Evolutionary conservation across 2,888 invertebrate genomes (phyloP).

Genomic region (Philereme transversata): DNA sequence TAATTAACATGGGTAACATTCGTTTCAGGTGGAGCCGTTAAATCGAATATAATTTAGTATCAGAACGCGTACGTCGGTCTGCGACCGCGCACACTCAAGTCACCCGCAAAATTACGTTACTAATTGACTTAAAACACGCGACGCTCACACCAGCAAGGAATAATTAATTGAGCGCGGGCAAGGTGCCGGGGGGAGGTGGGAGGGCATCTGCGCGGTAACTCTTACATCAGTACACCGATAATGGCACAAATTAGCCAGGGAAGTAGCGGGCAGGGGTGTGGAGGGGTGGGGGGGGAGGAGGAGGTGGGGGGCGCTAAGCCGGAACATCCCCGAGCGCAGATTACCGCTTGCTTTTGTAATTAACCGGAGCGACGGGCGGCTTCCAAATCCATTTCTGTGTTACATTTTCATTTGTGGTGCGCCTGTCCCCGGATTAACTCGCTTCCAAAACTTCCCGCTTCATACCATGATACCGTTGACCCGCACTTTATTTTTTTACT

Average conservation of each 20-base stretch:
- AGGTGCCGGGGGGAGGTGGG: slow-evolving; percentile 57
- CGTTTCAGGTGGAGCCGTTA: slow-evolving; percentile 30
- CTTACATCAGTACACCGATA: slow-evolving; percentile 85
- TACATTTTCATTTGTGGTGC: slow-evolving; percentile 84
- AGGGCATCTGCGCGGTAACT: slow-evolving; percentile 82
- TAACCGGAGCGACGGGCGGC: slow-evolving; percentile 84
- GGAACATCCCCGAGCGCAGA: slow-evolving; percentile 84
- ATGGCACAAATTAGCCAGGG: slow-evolving; percentile 84
- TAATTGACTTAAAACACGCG: slow-evolving; percentile 84
- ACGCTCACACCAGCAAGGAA: slow-evolving; percentile 82
- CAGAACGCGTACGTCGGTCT: slow-evolving; percentile 63
- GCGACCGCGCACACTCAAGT: slow-evolving; percentile 79
- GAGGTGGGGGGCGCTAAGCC: slow-evolving; percentile 78
- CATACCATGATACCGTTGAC: slow-evolving; percentile 47
- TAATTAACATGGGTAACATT: slow-evolving; percentile 30
- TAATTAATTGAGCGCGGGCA: slow-evolving; percentile 82
- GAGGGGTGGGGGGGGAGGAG: slow-evolving; percentile 62
- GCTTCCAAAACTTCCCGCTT: slow-evolving; percentile 62
- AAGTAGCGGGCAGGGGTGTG: slow-evolving; percentile 67
- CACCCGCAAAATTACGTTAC: slow-evolving; percentile 84
- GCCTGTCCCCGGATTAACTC: slow-evolving; percentile 70
- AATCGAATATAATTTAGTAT: slow-evolving; percentile 47
- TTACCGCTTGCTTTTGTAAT: slow-evolving; percentile 85
- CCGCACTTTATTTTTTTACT: slow-evolving; percentile 13
- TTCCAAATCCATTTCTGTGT: slow-evolving; percentile 84